Base-by-base conservation (phyloP, 1,140 invertebrate genomes). In the Vanessa atalanta region DNA sequence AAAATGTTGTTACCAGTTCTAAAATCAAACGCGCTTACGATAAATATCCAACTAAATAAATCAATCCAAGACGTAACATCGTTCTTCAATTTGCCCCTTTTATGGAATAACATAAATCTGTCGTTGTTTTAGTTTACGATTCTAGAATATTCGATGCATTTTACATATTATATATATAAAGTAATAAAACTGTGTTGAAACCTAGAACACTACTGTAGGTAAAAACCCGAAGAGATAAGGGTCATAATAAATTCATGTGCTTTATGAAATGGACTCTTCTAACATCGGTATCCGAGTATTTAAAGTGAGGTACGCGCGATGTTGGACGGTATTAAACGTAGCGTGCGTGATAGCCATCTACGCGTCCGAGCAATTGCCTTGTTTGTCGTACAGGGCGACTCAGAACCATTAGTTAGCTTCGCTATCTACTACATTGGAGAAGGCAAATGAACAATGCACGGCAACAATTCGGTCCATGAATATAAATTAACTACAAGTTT, bases 341-440 rank as follows among this genome's bases (percentile, higher is more conserved):
- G 83, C 85, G 84, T 87, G 85, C 70, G 72, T 75, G 86, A 88
- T 88, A 82, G 77, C 77, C 77, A 89, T 89, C 88, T 83, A 77
- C 72, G 75, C 72, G 75, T 79, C 64, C 78, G 72, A 76, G 80
- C 79, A 90, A 88, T 88, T 88, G 86, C 83, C 88, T 88, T 87
- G 87, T 90, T 88, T 90, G 88, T 88, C 83, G 80, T 83, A 79
- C 82, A 77, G 79, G 78, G 82, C 79, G 75, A 77, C 75, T 68
- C 78, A 69, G 70, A 70, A 75, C 72, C 76, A 79, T 82, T 80
- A 75, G 43, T 78, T 76, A 75, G 73, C 64, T 55, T 37, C 50
- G 66, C 71, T 77, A 76, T 78, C 76, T 78, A 71, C 60, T 71
- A 79, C 73, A 73, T 81, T 73, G 83, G 73, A 81, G 78, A 73